Percentiles rank a stretch among this genome's conserved stretches.
Evolutionary conservation across 1,140 invertebrate species (phyloP).

Genomic region (Sweltsa coloradensis): DNA sequence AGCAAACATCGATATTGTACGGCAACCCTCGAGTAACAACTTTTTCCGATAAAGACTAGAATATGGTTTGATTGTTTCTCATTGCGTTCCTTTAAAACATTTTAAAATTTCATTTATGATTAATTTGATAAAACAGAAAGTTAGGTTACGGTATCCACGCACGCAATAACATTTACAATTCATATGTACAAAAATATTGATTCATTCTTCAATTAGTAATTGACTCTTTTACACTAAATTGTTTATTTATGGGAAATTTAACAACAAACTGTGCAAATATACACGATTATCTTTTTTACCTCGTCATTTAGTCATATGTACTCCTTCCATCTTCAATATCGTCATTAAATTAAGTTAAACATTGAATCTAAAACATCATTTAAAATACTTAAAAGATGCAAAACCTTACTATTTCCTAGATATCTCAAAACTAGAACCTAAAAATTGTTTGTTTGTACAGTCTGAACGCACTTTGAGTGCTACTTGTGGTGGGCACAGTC

Average conservation of each 20-base stretch:
- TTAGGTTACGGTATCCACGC: constrained; percentile 32
- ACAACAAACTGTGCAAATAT: constrained; percentile 24
- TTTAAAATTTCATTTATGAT: too few species aligned
- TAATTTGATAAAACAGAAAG: constrained; percentile 29
- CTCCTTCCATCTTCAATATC: too few species aligned
- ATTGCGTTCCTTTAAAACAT: too few species aligned
- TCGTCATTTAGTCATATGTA: too few species aligned
- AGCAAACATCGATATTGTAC: too few species aligned
- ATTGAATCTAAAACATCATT: constrained; percentile 12
- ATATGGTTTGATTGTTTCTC: too few species aligned
- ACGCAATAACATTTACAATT: constrained; percentile 32
- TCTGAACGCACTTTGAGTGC: constrained; percentile 18
- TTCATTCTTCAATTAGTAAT: constrained; percentile 30
- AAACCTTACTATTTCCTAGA: too few species aligned
- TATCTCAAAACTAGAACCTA: too few species aligned
- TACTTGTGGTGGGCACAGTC: constrained; percentile 6
- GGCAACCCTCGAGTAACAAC: too few species aligned
- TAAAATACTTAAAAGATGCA: constrained; percentile 11
- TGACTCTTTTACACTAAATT: constrained; percentile 37
- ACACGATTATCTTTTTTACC: constrained; percentile 17
- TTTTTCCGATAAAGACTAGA: too few species aligned
- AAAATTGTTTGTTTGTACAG: constrained; percentile 14
- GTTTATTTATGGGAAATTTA: constrained; percentile 21
- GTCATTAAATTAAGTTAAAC: constrained; percentile 10
- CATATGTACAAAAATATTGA: constrained; percentile 41